Conservation (phyloP, 2,797 vertebrate species). For the Cichlasoma orientale region DNA sequence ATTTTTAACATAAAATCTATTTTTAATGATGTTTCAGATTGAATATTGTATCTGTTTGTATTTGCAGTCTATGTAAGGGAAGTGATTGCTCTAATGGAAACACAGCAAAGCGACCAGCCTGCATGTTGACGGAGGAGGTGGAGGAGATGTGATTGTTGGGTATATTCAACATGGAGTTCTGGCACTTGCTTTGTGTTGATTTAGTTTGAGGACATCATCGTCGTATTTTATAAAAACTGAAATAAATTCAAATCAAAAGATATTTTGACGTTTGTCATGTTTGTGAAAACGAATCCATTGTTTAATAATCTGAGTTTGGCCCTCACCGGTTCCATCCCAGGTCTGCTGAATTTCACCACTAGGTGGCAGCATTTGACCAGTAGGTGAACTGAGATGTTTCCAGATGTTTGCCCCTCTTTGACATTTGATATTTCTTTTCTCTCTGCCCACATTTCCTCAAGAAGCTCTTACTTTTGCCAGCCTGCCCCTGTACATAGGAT, state of each 20-base stretch:
- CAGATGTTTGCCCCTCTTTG: not conserved
- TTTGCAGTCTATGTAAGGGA: slow-evolving; percentile 71
- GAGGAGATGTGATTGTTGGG: slow-evolving; percentile 53
- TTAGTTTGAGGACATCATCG: slow-evolving; percentile 93
- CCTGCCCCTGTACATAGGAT: accelerated
- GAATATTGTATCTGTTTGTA: slow-evolving; percentile 63
- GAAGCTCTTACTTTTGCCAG: not conserved
- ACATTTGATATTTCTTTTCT: not conserved
- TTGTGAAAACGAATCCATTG: not conserved
- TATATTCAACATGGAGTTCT: slow-evolving; percentile 71
- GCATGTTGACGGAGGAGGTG: slow-evolving; percentile 82
- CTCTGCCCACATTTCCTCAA: not conserved
- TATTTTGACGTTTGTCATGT: not conserved
- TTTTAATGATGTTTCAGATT: slow-evolving; percentile 79
- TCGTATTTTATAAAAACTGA: slow-evolving; percentile 88
- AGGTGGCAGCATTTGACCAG: not conserved
- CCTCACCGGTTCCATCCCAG: not conserved
- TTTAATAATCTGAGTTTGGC: not conserved
- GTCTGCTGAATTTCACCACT: not conserved
- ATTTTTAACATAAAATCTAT: slow-evolving; percentile 59
- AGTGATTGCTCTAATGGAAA: slow-evolving; percentile 77
- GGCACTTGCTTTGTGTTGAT: slow-evolving; percentile 82
- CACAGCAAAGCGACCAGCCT: slow-evolving; percentile 77
- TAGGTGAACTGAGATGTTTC: not conserved
- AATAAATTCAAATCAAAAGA: not conserved